Evolutionary conservation across 2,888 invertebrate genomes (phyloP).

Genomic region (Drosophila merina): DNA sequence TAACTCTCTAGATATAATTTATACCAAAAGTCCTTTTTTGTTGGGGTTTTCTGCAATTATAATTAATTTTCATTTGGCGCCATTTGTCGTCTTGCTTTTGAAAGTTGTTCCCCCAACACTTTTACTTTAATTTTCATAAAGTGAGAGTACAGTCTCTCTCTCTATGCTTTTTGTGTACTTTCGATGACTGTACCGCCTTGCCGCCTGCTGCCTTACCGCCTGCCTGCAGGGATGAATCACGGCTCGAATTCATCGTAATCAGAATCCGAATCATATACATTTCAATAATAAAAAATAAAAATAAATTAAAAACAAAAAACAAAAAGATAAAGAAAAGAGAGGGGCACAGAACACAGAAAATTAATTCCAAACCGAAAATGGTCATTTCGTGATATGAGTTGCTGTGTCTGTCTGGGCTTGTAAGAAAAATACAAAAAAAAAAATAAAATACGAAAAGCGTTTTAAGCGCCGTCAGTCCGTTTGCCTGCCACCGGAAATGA

Average conservation of each 20-base stretch:
- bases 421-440: constrained; percentile 25
- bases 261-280: constrained; percentile 41
- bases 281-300: constrained; percentile 7
- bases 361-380: constrained; percentile 45
- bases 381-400: constrained; percentile 41
- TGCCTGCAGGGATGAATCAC: constrained; percentile 25
- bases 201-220: background rate
- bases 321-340: background rate
- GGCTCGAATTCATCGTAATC: constrained; percentile 29
- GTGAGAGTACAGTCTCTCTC: constrained; percentile 1
- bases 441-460: constrained; percentile 13
- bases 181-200: constrained; percentile 38
- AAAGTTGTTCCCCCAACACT: constrained; percentile 4
- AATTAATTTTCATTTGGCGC: constrained; percentile 1
- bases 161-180: background rate
- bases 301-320: constrained; percentile 3
- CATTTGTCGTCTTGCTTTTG: background rate
- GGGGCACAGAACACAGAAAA: constrained; percentile 31
- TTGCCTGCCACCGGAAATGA: constrained; percentile 72
- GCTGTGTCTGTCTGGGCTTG: constrained; percentile 14
- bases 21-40: background rate
- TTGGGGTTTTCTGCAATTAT: too few relatives aligned
- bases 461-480: constrained; percentile 51
- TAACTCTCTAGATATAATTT: background rate
- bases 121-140: constrained; percentile 1